Percentiles rank a stretch among this genome's conserved stretches.
phyloP scores from a whole-genome alignment of 2,888 invertebrate genomes.

The Spatulosminthurus flaviceps region DNA sequence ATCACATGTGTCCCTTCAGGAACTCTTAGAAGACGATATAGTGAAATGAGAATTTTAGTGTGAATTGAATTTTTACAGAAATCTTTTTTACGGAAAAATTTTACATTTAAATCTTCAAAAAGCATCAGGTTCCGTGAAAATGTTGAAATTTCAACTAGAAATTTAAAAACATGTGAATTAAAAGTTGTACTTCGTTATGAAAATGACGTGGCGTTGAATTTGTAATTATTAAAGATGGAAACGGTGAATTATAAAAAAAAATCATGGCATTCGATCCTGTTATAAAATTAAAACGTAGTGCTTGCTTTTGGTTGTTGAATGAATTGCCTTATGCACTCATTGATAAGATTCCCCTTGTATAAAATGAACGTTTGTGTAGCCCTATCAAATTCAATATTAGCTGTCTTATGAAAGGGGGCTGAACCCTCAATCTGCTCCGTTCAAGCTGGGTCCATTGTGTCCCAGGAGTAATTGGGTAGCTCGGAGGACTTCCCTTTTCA shows the following conservation, averaged over 20 bases:
- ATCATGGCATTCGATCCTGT: background rate
- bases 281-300: background rate
- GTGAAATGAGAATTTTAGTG: too few species aligned
- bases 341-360: slow-evolving; percentile 52
- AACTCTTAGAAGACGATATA: too few species aligned
- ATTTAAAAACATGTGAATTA: too few species aligned
- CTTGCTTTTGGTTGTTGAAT: slow-evolving; percentile 19
- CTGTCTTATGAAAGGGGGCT: slow-evolving; percentile 63
- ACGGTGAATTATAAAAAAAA: background rate
- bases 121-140: too few species aligned
- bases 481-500: slow-evolving; percentile 63
- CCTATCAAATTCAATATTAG: slow-evolving; percentile 64
- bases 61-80: too few species aligned
- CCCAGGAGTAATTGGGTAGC: slow-evolving; percentile 63
- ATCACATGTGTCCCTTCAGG: too few species aligned
- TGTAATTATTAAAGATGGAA: background rate
- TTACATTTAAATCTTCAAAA: too few species aligned
- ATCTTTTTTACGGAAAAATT: too few species aligned
- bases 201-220: background rate
- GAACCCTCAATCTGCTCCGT: slow-evolving; percentile 59
- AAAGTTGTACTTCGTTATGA: too few species aligned
- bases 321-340: slow-evolving; percentile 41
- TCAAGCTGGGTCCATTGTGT: slow-evolving; percentile 61
- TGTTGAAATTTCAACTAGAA: too few species aligned
- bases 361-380: slow-evolving; percentile 52